Percentiles rank a stretch among this genome's conserved stretches.
These are phyloP conservation scores for Corythaeola cristata DNA, from an alignment of 2,113 vertebrate genomes.

Conservation along the genomic window DNA sequence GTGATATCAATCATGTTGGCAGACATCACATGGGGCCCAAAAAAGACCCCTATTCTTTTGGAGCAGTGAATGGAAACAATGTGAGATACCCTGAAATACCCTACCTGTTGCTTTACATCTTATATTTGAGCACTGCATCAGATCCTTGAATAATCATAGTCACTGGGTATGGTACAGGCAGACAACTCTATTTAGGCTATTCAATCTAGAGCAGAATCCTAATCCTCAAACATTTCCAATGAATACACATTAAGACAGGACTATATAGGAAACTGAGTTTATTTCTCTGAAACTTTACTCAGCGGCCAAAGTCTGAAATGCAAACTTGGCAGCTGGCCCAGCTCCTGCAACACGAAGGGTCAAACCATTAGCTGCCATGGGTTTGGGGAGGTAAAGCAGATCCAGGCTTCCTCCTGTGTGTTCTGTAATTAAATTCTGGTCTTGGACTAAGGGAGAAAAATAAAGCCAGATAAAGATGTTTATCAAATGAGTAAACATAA, in stretches of 20 bases:
- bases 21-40: accelerated
- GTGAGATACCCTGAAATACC: background rate
- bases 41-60: background rate
- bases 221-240: background rate
- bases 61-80: background rate
- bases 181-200: background rate
- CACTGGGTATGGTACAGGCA: accelerated
- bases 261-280: background rate
- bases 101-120: background rate
- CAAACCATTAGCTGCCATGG: background rate
- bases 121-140: background rate
- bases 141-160: background rate
- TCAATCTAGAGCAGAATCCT: background rate
- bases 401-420: background rate
- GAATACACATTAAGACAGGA: background rate
- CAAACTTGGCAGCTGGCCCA: background rate
- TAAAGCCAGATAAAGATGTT: background rate
- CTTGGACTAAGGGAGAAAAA: background rate
- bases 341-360: background rate
- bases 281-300: background rate
- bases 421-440: background rate
- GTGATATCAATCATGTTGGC: background rate
- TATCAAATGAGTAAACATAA: background rate
- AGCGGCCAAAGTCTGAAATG: background rate
- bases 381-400: background rate